Base-by-base conservation (phyloP, 2,797 vertebrate genomes). In the Tenualosa thibaudeaui region DNA sequence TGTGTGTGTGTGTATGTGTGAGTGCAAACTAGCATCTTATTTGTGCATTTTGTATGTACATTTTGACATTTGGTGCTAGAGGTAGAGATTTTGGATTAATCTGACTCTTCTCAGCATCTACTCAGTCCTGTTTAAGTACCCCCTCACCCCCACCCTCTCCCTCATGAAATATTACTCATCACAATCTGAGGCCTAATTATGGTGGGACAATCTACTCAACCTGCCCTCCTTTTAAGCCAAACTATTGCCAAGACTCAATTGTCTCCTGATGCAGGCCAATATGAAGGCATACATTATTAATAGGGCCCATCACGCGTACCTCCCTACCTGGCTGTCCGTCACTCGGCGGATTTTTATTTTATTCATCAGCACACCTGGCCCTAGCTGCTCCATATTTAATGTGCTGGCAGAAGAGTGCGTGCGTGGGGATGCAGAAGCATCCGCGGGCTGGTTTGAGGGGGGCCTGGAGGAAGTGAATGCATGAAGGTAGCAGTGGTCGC, bases 251-350 rank as follows among this genome's bases (percentile, higher is more conserved):
- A 75, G 85, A 31, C 15, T 83, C 68, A 60, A 81, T 83, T 82
- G 83, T 56, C 82, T 68, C 71, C 22, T 19, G 13, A 83, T 81
- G 24, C 60, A 22, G 82, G 83, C 54, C 71, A 10, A 60, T 58
- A 71, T 86, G 85, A 78, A 53, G 62, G 81, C 50, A 86, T 84
- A 49, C 83, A 86, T 86, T 81, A 86, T 86, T 84, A 84, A 86
- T 86, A 31, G 40, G 50, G 15, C 50, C 85, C 31, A 51, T 81
- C 68, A 71, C 5, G 65, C 65, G 82, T 22, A 53, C 51, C 68
- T 83, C n/a, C 71, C 53, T 81, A 82, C 83, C 60, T 75, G 68
- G 13, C 31, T 10, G 68, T 43, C 68, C 31, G 31, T 75, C 68
- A 75, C 68, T 43, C 68, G 24, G 5, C 15, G 62, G 24, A 65